Percentiles rank a stretch among this genome's conserved stretches.
phyloP scores from a whole-genome alignment of 2,888 invertebrate genomes.

The Drymonia ruficornis region DNA sequence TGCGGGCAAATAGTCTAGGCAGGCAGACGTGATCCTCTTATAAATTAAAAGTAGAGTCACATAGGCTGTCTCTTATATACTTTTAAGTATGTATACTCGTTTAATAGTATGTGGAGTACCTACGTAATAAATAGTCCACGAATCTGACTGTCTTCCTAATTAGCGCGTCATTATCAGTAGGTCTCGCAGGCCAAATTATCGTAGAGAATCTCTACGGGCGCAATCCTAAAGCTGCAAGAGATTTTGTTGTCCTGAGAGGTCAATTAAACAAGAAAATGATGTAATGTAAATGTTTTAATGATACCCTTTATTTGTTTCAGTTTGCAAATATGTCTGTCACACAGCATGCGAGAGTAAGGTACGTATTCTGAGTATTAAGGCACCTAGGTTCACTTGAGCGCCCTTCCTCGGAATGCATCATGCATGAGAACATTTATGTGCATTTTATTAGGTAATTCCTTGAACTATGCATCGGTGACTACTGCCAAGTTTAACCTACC shows the following conservation, averaged over 20 bases:
- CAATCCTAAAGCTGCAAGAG: neutral
- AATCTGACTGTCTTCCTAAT: too few species aligned
- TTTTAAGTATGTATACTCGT: too few species aligned
- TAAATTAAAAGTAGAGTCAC: too few species aligned
- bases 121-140: too few species aligned
- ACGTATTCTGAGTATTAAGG: conserved; percentile 54
- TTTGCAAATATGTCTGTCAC: conserved; percentile 93
- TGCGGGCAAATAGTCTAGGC: too few species aligned
- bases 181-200: neutral
- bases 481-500: neutral
- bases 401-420: conserved; percentile 1
- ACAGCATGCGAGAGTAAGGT: conserved; percentile 92
- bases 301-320: conserved; percentile 84
- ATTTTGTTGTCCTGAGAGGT: neutral
- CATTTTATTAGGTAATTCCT: conserved; percentile 2
- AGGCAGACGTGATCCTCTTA: too few species aligned
- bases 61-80: too few species aligned
- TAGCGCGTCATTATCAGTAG: too few species aligned
- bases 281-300: too few species aligned
- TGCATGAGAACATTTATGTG: neutral
- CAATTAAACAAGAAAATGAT: too few species aligned
- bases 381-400: neutral
- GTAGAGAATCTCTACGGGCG: neutral
- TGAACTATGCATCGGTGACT: conserved; percentile 1
- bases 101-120: too few species aligned